Percentiles rank a stretch among this genome's conserved stretches.
phyloP scores from a whole-genome alignment of 2,797 vertebrate genomes.

The Syndactyla subalaris region DNA sequence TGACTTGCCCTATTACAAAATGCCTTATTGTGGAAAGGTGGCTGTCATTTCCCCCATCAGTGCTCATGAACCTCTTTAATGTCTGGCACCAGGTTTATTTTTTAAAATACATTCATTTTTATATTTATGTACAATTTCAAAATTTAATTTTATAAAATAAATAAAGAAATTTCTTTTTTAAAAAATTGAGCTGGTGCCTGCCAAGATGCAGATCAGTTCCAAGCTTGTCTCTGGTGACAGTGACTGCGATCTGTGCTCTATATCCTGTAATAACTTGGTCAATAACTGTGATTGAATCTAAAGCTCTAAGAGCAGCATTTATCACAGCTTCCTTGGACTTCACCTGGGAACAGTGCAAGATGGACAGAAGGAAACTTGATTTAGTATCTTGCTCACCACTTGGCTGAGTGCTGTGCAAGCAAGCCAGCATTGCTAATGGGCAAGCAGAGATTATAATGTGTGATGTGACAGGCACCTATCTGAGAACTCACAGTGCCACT shows the following conservation, averaged over 20 bases:
- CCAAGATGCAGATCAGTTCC: not conserved
- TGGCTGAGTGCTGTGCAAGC: not conserved
- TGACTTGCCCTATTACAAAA: not conserved
- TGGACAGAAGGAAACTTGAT: not conserved
- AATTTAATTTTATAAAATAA: not conserved
- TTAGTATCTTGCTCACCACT: not conserved
- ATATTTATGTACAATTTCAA: not conserved
- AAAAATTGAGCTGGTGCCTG: not conserved
- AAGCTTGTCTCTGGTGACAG: not conserved
- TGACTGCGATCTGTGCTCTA: not conserved
- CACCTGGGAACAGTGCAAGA: not conserved
- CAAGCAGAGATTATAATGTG: not conserved
- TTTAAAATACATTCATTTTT: not conserved
- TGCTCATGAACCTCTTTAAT: not conserved
- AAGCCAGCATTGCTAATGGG: not conserved
- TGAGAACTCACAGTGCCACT: not conserved
- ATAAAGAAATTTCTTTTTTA: accelerated
- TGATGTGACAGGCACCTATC: not conserved
- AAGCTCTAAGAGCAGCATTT: not conserved
- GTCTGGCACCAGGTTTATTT: not conserved
- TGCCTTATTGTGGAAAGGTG: not conserved
- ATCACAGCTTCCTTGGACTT: not conserved
- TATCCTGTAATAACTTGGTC: not conserved
- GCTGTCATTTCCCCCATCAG: not conserved
- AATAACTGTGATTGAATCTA: not conserved